Conservation (phyloP, 1,140 invertebrate genomes). For the Phymastichus coffea region DNA sequence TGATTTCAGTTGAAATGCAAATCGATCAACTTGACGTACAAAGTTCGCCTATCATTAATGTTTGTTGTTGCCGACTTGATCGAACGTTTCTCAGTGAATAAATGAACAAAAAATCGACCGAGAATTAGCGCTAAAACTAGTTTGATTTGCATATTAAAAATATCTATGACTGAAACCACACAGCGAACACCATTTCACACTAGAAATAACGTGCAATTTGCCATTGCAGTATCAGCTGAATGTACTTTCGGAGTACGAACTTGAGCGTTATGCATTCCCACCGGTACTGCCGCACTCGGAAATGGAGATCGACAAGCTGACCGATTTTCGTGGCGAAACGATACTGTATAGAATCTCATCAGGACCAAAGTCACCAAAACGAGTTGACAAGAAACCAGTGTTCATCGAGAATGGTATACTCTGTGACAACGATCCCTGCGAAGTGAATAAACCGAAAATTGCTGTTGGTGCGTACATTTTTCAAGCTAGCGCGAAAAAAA, state of each 20-base stretch:
- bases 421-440: constrained; percentile 47
- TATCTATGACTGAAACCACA: too few species aligned
- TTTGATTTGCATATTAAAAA: too few species aligned
- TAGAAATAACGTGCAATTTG: too few species aligned
- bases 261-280: constrained; percentile 43
- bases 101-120: too few species aligned
- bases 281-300: constrained; percentile 27
- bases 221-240: constrained; percentile 40
- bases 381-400: constrained; percentile 35
- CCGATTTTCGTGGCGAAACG: constrained; percentile 25
- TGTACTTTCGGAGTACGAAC: constrained; percentile 41
- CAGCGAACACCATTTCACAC: too few species aligned
- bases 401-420: constrained; percentile 59
- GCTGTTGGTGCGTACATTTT: constrained; percentile 35
- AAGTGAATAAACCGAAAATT: constrained; percentile 42
- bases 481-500: neutral
- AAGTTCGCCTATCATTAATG: too few species aligned
- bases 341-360: constrained; percentile 42
- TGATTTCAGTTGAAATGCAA: too few species aligned
- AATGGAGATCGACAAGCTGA: constrained; percentile 6
- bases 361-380: constrained; percentile 39
- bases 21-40: too few species aligned
- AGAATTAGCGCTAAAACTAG: too few species aligned
- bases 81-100: too few species aligned
- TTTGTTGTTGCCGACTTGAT: too few species aligned